Base-by-base conservation (phyloP, 2,888 invertebrate genomes). In the Rhogogaster chlorosoma region DNA sequence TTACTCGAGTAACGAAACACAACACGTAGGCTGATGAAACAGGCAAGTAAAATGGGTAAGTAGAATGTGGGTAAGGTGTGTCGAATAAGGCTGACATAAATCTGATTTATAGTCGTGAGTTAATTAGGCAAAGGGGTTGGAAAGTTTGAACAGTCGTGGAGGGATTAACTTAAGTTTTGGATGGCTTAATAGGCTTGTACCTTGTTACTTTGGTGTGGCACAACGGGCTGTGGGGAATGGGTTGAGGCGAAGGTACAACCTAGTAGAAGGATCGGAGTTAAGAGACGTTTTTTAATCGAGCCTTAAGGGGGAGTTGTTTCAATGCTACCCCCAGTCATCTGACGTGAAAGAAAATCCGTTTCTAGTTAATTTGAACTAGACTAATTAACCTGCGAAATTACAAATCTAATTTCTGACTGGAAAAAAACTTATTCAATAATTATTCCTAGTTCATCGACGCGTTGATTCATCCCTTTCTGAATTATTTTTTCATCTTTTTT, bases 101-200 rank as follows among this genome's bases (percentile, higher is more conserved):
- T 83, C 83, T 83, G 83, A 83, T 83, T 83, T 83, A 83, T 83
- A 83, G 83, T 67, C 83, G 67, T 12, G 67, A 83, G 83, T 70
- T 83, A 83, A 83, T 83, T 83, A 83, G 83, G 29, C 70, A 45
- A 67, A 83, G 61, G 83, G 83, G 83, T 45, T 70, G 42, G 83
- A 70, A 83, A 83, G 83, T 83, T 83, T 83, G 83, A 83, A 83
- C 83, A 83, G 83, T 64, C 67, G 67, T 70, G 45, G 70, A 83
- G 67, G 83, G 83, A 83, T 83, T 67, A 83, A 83, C 83, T 83
- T 83, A 83, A 83, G 83, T 83, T 83, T 83, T 70, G 67, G 70
- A 83, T 83, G 83, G 83, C 67, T 83, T 83, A 83, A 83, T 83
- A 83, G 83, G 83, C 45, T 83, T 70, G 83, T 83, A 83, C 12